These are phyloP conservation scores for Aradophagus sp. DNA, from an alignment of 1,140 invertebrate species.

Conservation along the genomic window DNA sequence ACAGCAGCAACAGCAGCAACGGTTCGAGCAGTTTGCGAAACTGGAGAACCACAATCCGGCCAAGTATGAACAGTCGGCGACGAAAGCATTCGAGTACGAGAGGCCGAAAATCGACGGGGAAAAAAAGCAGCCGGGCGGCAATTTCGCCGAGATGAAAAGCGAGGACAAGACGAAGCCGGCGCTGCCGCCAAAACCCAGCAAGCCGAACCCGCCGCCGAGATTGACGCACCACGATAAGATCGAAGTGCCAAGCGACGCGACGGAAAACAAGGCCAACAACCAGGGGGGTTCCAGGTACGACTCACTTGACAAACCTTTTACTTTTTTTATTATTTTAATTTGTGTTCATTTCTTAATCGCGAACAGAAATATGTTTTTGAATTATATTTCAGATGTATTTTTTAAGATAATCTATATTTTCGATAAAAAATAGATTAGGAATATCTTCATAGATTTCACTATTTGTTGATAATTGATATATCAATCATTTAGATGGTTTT, in stretches of 20 bases:
- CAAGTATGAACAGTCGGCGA: conserved; percentile 66
- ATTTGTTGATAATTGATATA: too few species aligned
- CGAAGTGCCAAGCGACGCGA: conserved; percentile 56
- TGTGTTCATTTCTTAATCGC: background rate
- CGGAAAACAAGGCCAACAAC: conserved; percentile 33
- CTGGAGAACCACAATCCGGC: conserved; percentile 55
- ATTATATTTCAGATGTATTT: too few species aligned
- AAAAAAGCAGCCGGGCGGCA: conserved; percentile 52
- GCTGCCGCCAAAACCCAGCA: conserved; percentile 71
- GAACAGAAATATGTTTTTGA: too few species aligned
- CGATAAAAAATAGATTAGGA: too few species aligned
- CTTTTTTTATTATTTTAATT: conserved; percentile 4
- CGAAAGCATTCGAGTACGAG: conserved; percentile 68
- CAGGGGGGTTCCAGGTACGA: conserved; percentile 29
- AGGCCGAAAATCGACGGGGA: conserved; percentile 61
- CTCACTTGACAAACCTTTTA: too few species aligned
- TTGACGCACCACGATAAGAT: conserved; percentile 71
- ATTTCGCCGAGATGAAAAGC: conserved; percentile 57
- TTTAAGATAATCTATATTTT: too few species aligned
- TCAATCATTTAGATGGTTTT: too few species aligned
- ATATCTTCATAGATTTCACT: too few species aligned
- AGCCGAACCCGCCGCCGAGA: conserved; percentile 72
- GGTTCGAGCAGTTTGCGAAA: conserved; percentile 59
- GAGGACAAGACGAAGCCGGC: conserved; percentile 72
- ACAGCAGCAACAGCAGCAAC: conserved; percentile 48